Evolutionary conservation across 2,888 invertebrate genomes (phyloP).

Genomic region (Acanthosepion pharaonis): DNA sequence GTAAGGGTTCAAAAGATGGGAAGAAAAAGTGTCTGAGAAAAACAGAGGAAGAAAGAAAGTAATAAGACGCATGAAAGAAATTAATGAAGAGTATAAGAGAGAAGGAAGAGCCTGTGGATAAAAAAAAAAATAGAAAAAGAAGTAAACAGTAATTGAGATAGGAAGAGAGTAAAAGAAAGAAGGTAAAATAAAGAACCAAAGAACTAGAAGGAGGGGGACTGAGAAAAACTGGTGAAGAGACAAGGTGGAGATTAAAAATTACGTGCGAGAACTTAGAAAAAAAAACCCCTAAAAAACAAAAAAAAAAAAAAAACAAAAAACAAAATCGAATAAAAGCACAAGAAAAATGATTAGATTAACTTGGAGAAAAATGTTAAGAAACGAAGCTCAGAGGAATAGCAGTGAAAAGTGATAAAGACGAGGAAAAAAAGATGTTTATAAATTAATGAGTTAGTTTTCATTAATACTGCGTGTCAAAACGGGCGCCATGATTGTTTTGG

Average conservation of each 20-base stretch:
- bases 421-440: background rate
- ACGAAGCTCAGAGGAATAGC: background rate
- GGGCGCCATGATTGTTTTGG: constrained; percentile 33
- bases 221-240: too few species aligned
- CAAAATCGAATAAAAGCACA: background rate
- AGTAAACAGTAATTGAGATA: background rate
- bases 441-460: constrained; percentile 20
- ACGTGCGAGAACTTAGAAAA: background rate
- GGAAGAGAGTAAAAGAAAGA: background rate
- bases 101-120: too few species aligned
- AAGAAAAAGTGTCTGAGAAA: too few species aligned
- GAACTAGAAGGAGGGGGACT: too few species aligned
- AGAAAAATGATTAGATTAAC: background rate
- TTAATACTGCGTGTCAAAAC: background rate
- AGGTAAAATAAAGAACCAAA: background rate
- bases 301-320: background rate
- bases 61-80: too few species aligned
- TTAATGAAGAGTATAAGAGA: too few species aligned
- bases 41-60: too few species aligned
- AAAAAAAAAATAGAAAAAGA: background rate
- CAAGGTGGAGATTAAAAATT: background rate
- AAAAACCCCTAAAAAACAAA: too few species aligned
- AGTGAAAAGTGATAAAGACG: background rate
- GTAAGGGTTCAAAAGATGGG: too few species aligned
- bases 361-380: background rate